Evolutionary conservation across 2,888 invertebrate species (phyloP).

Genomic region (Gnatocerus cornutus): DNA sequence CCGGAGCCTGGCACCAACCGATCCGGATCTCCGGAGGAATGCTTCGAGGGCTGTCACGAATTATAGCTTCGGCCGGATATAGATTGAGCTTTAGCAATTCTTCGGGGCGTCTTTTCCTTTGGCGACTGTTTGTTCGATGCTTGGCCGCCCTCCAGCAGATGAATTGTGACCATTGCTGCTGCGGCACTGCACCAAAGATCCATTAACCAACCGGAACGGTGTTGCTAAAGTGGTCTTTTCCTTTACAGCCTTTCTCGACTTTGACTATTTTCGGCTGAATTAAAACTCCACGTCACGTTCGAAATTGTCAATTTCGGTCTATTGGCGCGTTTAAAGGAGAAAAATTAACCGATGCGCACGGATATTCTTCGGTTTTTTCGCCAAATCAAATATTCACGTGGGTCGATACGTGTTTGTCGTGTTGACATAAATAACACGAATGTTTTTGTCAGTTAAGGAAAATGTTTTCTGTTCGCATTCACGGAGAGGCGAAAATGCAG

Average conservation of each 20-base stretch:
- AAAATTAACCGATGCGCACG: too few species aligned
- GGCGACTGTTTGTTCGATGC: slow-evolving; percentile 57
- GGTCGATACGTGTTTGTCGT: too few species aligned
- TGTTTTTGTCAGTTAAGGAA: too few species aligned
- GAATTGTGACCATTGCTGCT: slow-evolving; percentile 64
- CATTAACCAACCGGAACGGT: slow-evolving; percentile 60
- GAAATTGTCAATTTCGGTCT: background rate
- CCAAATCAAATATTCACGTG: too few species aligned
- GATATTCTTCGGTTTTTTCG: too few species aligned
- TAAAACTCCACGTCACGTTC: slow-evolving; percentile 1
- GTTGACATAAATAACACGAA: too few species aligned
- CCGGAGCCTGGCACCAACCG: slow-evolving; percentile 28
- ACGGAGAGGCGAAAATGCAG: too few species aligned
- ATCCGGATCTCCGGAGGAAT: slow-evolving; percentile 38
- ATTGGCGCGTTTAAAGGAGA: background rate
- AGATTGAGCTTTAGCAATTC: slow-evolving; percentile 60
- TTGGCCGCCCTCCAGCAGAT: slow-evolving; percentile 66
- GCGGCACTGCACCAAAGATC: slow-evolving; percentile 63
- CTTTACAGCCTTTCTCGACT: slow-evolving; percentile 51
- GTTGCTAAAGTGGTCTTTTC: slow-evolving; percentile 47
- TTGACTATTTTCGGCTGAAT: background rate
- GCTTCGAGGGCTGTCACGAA: slow-evolving; percentile 52
- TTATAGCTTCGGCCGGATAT: slow-evolving; percentile 65
- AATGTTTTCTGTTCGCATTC: too few species aligned
- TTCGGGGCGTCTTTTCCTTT: slow-evolving; percentile 52